Percentiles rank a stretch among this genome's conserved stretches.
Conservation (phyloP, 2,113 vertebrate genomes). For the Brachyhypopomus gauderio region DNA sequence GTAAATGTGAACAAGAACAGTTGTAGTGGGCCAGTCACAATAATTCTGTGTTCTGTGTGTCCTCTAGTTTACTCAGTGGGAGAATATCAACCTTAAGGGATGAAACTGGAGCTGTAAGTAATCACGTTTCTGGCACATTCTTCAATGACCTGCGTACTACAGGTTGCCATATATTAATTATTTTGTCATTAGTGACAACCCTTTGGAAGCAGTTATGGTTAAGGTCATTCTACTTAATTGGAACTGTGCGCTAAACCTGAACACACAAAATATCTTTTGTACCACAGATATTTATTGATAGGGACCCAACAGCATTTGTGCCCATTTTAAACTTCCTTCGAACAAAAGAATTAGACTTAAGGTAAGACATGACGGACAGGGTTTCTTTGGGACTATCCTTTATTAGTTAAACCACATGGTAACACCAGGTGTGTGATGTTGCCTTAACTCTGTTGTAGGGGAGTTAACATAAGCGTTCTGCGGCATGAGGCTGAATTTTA, state of each 20-base stretch:
- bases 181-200: not conserved
- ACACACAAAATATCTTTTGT: constrained; percentile 24
- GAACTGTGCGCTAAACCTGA: not conserved
- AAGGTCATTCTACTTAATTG: not conserved
- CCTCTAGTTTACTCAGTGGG: constrained; percentile 93
- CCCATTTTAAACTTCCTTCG: constrained; percentile 99
- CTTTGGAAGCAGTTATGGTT: not conserved
- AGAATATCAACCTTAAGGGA: constrained; percentile 98
- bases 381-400: not conserved
- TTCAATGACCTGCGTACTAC: not conserved
- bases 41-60: constrained; percentile 39
- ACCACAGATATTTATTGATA: constrained; percentile 97
- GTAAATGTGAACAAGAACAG: not conserved
- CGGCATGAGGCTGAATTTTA: constrained; percentile 98
- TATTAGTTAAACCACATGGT: not conserved
- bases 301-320: constrained; percentile 96
- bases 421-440: not conserved
- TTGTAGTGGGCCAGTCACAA: not conserved
- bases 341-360: constrained; percentile 94
- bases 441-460: constrained; percentile 72
- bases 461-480: constrained; percentile 93
- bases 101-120: constrained; percentile 99
- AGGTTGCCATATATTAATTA: not conserved
- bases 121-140: not conserved
- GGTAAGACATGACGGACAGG: constrained; percentile 74